A percentile compares a stretch with the other conserved stretches of the same genome.
Conservation (phyloP, 2,113 vertebrate species). For the Isichthys henryi region DNA sequence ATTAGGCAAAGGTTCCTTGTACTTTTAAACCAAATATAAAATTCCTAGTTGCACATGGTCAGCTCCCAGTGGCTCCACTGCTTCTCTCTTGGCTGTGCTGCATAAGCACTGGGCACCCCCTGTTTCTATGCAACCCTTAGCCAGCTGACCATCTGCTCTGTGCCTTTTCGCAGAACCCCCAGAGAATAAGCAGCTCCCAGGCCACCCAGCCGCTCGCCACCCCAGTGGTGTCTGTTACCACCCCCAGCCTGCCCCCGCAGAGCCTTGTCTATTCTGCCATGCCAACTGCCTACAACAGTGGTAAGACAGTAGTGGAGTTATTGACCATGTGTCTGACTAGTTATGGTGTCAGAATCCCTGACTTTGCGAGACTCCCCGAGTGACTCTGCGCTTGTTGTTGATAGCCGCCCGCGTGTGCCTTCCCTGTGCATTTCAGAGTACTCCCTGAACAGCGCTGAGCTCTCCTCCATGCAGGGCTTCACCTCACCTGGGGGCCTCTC, state of each 20-base stretch:
- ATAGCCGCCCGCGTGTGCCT: neutral
- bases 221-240: conserved; percentile 84
- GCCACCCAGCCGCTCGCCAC: conserved; percentile 79
- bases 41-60: neutral
- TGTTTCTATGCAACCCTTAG: neutral
- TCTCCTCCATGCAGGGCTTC: conserved; percentile 79
- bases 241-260: conserved; percentile 81
- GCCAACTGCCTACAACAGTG: conserved; percentile 78
- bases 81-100: neutral
- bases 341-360: neutral
- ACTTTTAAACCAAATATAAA: neutral
- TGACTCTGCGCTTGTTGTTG: neutral
- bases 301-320: conserved; percentile 48
- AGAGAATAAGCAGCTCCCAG: conserved; percentile 77
- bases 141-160: neutral
- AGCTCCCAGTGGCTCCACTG: neutral
- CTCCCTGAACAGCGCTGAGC: conserved; percentile 76
- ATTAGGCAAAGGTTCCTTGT: neutral
- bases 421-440: conserved; percentile 64
- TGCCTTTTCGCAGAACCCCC: conserved; percentile 60
- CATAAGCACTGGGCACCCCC: too few relatives aligned
- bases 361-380: neutral
- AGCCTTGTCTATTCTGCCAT: conserved; percentile 77
- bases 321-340: neutral
- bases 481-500: conserved; percentile 70